Base-by-base conservation (phyloP, 2,113 vertebrate species). In the Anolis sagrei region DNA sequence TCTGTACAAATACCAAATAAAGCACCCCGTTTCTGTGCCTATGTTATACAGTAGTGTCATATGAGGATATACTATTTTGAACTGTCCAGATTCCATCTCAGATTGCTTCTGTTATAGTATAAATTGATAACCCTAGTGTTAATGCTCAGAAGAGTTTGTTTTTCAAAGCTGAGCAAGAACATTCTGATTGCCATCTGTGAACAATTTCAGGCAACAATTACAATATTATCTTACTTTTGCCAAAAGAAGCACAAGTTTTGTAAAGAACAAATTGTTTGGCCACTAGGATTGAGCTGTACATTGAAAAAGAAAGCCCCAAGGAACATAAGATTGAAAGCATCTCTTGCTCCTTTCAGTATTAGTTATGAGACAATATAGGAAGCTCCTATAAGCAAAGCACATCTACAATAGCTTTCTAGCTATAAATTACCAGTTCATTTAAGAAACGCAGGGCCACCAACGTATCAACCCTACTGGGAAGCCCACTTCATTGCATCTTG, bases 191-290 rank as follows among this genome's bases (percentile, higher is more conserved):
- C 82, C 82, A 84, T 84, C 74, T 84, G 82, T 68, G 62, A 84
- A 84, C 82, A 77, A 77, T 84, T 84, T 84, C 72, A 85, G 76
- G 64, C 32, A 70, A 66, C 83, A 85, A 78, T 85, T 85, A 85
- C 34, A 85, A 21, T 69, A 85, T 62, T 61, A 72, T 85, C 51
- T 79, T 78, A 76, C 74, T 76, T 66, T 70, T 85, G 75, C 66
- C 78, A 34, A 78, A 21, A 85, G 75, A 78, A 79, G 32, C 18
- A 78, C 18, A 61, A 34, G 61, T 64, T 79, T 72, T 44, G 25
- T 62, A 78, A 85, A 78, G 66, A 34, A 72, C 76, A 48, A 85
- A 61, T 73, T 79, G 32, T 79, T 78, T 85, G 51, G 27, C 73
- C 48, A 79, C 75, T 76, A 76, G 74, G 68, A 75, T 77, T 7